Conservation (phyloP, 2,797 vertebrate species). For the Periophthalmus magnuspinnatus region DNA sequence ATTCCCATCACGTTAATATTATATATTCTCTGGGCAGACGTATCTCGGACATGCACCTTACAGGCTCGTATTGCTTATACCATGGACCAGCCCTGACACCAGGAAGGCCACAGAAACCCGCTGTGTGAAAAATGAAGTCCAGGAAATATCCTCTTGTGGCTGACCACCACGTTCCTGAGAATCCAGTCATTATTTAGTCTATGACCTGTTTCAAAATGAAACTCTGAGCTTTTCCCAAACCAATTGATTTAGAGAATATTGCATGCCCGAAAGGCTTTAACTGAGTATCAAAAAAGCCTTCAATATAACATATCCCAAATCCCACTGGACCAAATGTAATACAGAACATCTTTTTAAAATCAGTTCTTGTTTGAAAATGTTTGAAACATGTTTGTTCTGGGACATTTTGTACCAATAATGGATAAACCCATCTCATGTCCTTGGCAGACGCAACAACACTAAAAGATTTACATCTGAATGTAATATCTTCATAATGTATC, state of each 20-base stretch:
- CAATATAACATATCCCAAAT: conserved; percentile 1
- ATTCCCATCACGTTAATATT: too few species aligned
- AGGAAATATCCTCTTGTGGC: conserved; percentile 1
- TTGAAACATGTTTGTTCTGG: neutral
- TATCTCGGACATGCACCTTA: neutral
- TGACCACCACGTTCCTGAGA: neutral
- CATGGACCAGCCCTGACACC: conserved; percentile 25
- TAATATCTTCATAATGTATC: neutral
- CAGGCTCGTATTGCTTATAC: conserved; percentile 53
- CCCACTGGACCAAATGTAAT: conserved; percentile 7
- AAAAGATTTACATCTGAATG: conserved; percentile 7
- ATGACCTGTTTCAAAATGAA: neutral
- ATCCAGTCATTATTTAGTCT: conserved; percentile 12
- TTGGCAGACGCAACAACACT: neutral
- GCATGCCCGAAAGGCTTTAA: neutral
- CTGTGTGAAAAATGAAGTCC: conserved; percentile 4
- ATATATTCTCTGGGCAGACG: too few species aligned
- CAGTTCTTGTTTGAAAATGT: conserved; percentile 2
- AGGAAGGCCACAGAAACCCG: conserved; percentile 7
- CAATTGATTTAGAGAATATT: conserved; percentile 4
- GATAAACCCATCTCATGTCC: conserved; percentile 2
- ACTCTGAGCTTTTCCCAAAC: neutral
- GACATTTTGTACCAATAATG: conserved; percentile 7
- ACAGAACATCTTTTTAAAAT: conserved; percentile 9
- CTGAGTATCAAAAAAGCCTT: conserved; percentile 7